A percentile compares a stretch with the other conserved stretches of the same genome.
phyloP scores from a whole-genome alignment of 2,113 vertebrate species.

The Seriola quinqueradiata region DNA sequence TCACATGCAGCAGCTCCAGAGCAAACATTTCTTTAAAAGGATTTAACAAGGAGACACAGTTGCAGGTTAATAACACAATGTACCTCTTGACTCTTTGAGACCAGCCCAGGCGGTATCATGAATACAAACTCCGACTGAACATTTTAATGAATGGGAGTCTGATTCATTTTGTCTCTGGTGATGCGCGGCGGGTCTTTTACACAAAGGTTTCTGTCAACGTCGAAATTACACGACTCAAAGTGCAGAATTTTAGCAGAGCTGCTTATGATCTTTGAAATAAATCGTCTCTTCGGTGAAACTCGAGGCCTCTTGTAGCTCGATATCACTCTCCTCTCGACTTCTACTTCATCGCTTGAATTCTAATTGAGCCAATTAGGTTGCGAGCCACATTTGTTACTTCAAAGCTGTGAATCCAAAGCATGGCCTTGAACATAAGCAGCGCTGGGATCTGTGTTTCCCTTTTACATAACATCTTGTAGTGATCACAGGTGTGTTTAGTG shows the following conservation, averaged over 20 bases:
- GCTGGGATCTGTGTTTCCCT: neutral
- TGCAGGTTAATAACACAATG: constrained; percentile 11
- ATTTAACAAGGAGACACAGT: constrained; percentile 24
- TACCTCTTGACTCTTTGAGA: neutral
- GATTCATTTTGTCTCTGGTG: neutral
- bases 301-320: too few species aligned
- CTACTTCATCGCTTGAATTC: constrained; percentile 4
- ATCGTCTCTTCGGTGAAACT: neutral
- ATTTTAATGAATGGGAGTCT: neutral
- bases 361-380: constrained; percentile 17
- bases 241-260: neutral
- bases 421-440: neutral
- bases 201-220: neutral
- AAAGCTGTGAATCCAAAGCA: constrained; percentile 6
- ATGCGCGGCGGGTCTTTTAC: neutral
- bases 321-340: neutral
- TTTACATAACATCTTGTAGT: neutral
- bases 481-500: constrained; percentile 46
- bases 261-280: constrained; percentile 1
- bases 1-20: neutral
- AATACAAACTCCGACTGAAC: neutral
- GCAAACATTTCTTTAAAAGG: constrained; percentile 28
- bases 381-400: constrained; percentile 19
- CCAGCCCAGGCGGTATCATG: neutral
- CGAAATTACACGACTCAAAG: neutral